Base-by-base conservation (phyloP, 2,113 vertebrate species). In the Nicator chloris region DNA sequence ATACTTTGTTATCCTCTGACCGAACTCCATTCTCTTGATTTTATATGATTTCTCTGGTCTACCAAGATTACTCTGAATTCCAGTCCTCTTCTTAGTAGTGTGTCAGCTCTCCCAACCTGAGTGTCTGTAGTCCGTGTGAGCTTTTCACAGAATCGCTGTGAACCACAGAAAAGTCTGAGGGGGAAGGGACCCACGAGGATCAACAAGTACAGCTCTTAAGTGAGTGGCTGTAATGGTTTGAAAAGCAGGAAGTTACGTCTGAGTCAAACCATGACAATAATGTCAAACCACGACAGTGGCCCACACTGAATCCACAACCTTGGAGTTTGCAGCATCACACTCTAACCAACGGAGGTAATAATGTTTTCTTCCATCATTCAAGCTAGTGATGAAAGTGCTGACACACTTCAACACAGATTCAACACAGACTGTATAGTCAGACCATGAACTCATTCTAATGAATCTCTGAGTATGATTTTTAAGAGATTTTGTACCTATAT, bases 221-320 rank as follows among this genome's bases (percentile, higher is more conserved):
- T 28, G 45, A 45, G n/a, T 53, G n/a, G n/a, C n/a, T n/a, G n/a
- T n/a, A n/a, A n/a, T n/a, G n/a, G n/a, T n/a, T n/a, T n/a, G n/a
- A n/a, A n/a, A n/a, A n/a, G n/a, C n/a, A n/a, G n/a, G n/a, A n/a
- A n/a, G n/a, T n/a, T n/a, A n/a, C n/a, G n/a, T n/a, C n/a, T n/a
- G n/a, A n/a, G n/a, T n/a, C n/a, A n/a, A n/a, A n/a, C n/a, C n/a
- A n/a, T n/a, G n/a, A n/a, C n/a, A n/a, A n/a, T n/a, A n/a, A n/a
- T n/a, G n/a, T n/a, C n/a, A n/a, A n/a, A n/a, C n/a, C n/a, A n/a
- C n/a, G n/a, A n/a, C n/a, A n/a, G n/a, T n/a, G n/a, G 9, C 26
- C 24, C 7, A 21, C 0, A 0, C 9, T 30, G 31, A 51, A 60
- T 28, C 53, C 45, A 45, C 7, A 68, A 1, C 13, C 45, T n/a